These are phyloP conservation scores for Acholoe squamosa DNA, from an alignment of 2,888 invertebrate genomes.

Conservation along the genomic window DNA sequence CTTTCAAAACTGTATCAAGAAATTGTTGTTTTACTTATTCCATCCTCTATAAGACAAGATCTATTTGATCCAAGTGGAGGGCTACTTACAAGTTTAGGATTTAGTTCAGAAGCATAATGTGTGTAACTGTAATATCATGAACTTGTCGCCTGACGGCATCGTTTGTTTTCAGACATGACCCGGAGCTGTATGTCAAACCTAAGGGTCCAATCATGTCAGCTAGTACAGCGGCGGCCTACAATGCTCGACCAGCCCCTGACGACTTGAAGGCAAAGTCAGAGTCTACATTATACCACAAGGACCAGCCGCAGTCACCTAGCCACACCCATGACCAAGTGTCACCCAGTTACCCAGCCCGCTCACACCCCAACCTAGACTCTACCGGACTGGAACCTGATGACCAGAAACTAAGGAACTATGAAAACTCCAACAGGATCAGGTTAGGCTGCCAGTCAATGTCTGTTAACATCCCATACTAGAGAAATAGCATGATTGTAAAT, in stretches of 20 bases:
- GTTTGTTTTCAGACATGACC: constrained; percentile 48
- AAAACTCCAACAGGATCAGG: constrained; percentile 76
- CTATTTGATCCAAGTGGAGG: no score
- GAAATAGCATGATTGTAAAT: no score
- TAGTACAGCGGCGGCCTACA: neutral
- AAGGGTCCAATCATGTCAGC: constrained; percentile 30
- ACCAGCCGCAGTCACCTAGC: neutral
- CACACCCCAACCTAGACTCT: constrained; percentile 57
- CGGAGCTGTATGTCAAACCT: constrained; percentile 47
- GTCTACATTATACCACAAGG: constrained; percentile 64
- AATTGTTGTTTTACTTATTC: no score
- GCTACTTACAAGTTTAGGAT: no score
- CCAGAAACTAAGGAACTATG: constrained; percentile 77
- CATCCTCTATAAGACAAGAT: no score
- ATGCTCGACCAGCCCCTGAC: constrained; percentile 27
- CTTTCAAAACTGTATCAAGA: no score
- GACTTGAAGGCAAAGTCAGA: constrained; percentile 68
- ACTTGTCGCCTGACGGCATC: no score
- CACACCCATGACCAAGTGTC: constrained; percentile 2
- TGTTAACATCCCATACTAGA: no score
- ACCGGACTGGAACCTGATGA: constrained; percentile 75
- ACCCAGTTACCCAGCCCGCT: constrained; percentile 45
- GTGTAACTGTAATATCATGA: no score
- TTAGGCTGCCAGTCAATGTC: no score
- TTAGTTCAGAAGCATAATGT: no score